phyloP scores from a whole-genome alignment of 2,888 invertebrate genomes.

The Calameuta pallipes region DNA sequence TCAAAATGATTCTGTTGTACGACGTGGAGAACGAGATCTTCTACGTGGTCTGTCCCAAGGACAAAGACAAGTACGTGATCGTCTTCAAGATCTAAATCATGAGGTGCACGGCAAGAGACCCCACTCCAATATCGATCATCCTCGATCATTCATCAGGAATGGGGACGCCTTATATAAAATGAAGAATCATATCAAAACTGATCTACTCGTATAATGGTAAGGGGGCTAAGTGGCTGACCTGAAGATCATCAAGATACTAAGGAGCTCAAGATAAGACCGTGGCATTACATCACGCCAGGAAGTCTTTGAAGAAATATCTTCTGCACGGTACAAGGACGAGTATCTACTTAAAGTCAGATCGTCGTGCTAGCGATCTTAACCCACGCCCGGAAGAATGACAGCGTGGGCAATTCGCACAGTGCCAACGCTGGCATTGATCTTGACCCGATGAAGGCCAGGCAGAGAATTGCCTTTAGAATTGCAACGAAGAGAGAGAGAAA shows the following conservation, averaged over 20 bases:
- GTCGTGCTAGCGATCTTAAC: background rate
- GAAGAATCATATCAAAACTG: background rate
- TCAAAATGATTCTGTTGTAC: slow-evolving; percentile 14
- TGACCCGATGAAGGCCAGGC: background rate
- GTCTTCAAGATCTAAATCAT: slow-evolving; percentile 15
- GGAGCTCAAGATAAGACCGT: background rate
- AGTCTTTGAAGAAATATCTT: background rate
- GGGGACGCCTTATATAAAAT: background rate
- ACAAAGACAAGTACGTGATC: slow-evolving; percentile 19
- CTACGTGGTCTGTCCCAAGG: slow-evolving; percentile 15
- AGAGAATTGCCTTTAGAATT: background rate
- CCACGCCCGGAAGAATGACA: background rate
- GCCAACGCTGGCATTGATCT: background rate
- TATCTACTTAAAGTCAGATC: background rate
- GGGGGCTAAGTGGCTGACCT: background rate
- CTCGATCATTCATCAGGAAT: background rate
- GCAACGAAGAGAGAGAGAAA: background rate
- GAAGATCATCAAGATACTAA: background rate
- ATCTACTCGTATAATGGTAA: background rate
- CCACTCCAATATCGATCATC: background rate
- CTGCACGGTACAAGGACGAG: background rate
- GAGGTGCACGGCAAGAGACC: background rate
- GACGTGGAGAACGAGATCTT: slow-evolving; percentile 20
- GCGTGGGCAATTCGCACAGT: background rate
- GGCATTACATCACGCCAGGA: background rate